Evolutionary conservation across 2,888 invertebrate genomes (phyloP), one percentile per base, ranked within the genome.

Genomic region (Aspidiotus rigidus): DNA sequence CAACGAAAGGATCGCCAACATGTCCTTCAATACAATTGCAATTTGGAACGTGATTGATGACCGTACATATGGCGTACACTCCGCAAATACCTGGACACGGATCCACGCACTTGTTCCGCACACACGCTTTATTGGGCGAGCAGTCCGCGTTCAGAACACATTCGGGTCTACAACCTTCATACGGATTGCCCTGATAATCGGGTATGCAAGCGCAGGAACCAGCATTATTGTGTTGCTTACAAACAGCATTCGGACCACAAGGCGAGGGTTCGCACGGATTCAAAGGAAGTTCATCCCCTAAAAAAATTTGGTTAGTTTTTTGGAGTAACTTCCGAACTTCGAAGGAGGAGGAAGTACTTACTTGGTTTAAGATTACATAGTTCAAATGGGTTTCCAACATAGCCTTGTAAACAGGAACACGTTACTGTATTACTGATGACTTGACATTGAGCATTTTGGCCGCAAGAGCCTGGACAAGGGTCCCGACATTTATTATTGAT

Each of bases 111-210:
- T 87, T 88, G 75, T 86, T 85, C 77, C 86, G 84, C 9, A 86
- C 82, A 75, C 90, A 90, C 6, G 89, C 88, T 75, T 82, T 79
- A 76, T 87, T 83, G 63, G 85, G 85, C 8, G 88, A 83, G 77
- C 93, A 93, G 76, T 93, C 92, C 0, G 90, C 86, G 77, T 89
- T 92, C 2, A 90, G 81, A 49, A 91, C 87, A 77, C 93, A 93
- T 80, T 93, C 92, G 1, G 92, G 92, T 73, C 90, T 83, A 75
- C 93, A 77, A 17, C 77, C 71, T 53, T 72, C 72, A 42, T 72
- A 73, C 17, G 73, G 57, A 88, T 76, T 90, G 69, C 92, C 92
- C 76, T 85, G 85, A 76, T 90, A 90, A 74, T 89, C 89, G 75
- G 86, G 84, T 72, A 90, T 84, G 75, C 91, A 93, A 55, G 85